phyloP scores from a whole-genome alignment of 2,797 vertebrate genomes.

The Agapornis canus region DNA sequence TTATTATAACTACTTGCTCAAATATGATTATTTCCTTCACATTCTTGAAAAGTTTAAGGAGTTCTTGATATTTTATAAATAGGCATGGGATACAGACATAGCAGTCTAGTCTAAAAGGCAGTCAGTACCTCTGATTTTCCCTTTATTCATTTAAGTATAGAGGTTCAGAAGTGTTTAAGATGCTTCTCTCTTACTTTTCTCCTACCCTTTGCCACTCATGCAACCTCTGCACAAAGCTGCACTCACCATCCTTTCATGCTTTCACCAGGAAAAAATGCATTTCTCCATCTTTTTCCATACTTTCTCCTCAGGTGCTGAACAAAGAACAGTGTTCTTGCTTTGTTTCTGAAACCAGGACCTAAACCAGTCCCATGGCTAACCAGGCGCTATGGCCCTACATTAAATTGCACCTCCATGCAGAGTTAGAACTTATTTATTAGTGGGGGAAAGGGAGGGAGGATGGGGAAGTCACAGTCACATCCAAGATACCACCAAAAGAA shows the following conservation, averaged over 20 bases:
- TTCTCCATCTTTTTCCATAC: neutral
- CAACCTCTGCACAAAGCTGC: neutral
- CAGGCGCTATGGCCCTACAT: neutral
- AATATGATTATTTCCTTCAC: neutral
- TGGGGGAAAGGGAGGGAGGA: rapidly evolving
- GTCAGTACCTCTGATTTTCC: neutral
- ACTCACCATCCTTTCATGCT: neutral
- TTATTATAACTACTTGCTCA: neutral
- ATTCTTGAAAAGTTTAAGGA: neutral
- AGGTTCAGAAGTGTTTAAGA: neutral
- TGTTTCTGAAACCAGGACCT: neutral
- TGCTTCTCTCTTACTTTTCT: neutral
- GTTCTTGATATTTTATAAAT: neutral
- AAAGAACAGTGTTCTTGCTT: neutral
- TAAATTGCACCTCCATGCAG: neutral
- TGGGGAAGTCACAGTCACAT: neutral
- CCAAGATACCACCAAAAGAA: neutral
- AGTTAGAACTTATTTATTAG: neutral
- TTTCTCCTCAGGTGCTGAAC: neutral
- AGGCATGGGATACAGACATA: neutral
- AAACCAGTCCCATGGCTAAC: neutral
- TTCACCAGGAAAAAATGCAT: neutral
- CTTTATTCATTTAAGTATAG: neutral
- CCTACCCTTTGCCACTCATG: neutral
- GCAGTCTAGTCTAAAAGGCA: neutral